A percentile compares a stretch with the other conserved stretches of the same genome.
Evolutionary conservation across 1,140 invertebrate species (phyloP).

Genomic region (Sinonovacula constricta): DNA sequence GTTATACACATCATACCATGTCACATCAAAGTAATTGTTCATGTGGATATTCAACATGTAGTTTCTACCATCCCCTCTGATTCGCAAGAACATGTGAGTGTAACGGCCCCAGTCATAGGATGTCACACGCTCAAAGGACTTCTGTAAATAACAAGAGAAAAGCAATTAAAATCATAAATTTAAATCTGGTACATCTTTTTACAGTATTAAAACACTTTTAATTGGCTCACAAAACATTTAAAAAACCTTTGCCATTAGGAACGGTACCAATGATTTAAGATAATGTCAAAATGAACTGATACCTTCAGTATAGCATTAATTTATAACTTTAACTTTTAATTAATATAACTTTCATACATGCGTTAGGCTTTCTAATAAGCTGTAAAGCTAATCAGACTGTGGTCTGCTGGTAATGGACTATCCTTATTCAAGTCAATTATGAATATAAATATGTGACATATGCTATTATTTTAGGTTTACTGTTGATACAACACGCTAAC

Average conservation of each 20-base stretch:
- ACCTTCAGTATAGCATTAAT: not conserved
- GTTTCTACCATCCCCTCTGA: conserved; percentile 93
- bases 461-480: not conserved
- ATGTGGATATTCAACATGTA: conserved; percentile 89
- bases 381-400: not conserved
- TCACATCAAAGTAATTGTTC: conserved; percentile 86
- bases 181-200: not conserved
- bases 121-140: conserved; percentile 88
- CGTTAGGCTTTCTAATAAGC: not conserved
- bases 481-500: not conserved
- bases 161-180: not conserved
- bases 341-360: not conserved
- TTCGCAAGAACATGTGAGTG: conserved; percentile 90
- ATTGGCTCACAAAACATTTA: not conserved
- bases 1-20: conserved; percentile 90
- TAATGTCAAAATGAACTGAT: not conserved
- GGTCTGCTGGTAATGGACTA: not conserved
- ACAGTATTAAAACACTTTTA: not conserved
- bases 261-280: not conserved
- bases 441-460: not conserved
- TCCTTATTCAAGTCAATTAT: not conserved
- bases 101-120: conserved; percentile 87
- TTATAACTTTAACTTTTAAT: not conserved
- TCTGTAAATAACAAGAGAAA: conserved; percentile 76
- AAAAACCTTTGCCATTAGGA: not conserved